These are phyloP conservation scores for Glossosoma conforme DNA, from an alignment of 1,140 invertebrate species.

Conservation along the genomic window DNA sequence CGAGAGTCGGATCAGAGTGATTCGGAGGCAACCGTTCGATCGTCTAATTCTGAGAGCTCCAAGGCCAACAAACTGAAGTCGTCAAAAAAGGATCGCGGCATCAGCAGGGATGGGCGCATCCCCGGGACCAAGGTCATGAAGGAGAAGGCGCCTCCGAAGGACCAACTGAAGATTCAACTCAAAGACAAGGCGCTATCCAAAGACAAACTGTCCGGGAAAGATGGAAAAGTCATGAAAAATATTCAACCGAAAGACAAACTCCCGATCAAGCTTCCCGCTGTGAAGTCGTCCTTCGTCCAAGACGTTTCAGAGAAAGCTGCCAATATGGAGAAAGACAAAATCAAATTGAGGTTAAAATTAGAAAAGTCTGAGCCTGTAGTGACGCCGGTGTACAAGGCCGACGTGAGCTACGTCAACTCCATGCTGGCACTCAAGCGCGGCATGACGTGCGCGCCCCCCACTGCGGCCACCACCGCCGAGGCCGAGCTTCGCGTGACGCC, in stretches of 20 bases:
- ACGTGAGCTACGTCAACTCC: constrained; percentile 61
- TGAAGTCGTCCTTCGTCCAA: constrained; percentile 41
- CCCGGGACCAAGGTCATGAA: not conserved
- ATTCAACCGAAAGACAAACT: constrained; percentile 28
- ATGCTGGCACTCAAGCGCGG: constrained; percentile 18
- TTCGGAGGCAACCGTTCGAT: constrained; percentile 56
- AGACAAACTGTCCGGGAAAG: constrained; percentile 5
- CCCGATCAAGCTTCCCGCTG: constrained; percentile 40
- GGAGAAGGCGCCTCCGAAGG: constrained; percentile 9
- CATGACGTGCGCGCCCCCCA: constrained; percentile 30
- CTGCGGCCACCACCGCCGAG: constrained; percentile 35
- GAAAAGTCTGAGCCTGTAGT: constrained; percentile 74
- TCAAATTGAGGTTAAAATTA: constrained; percentile 78
- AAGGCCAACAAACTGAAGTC: constrained; percentile 33
- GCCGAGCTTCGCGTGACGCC: constrained; percentile 81
- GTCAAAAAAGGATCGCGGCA: constrained; percentile 15
- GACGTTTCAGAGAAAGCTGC: constrained; percentile 37
- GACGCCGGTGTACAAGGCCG: constrained; percentile 72
- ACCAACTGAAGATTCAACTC: not conserved
- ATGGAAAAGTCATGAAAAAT: constrained; percentile 15
- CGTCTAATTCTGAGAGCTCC: constrained; percentile 48
- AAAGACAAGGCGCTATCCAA: constrained; percentile 8
- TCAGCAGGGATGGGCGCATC: constrained; percentile 4
- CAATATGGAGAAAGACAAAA: constrained; percentile 51
- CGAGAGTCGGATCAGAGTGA: constrained; percentile 52